phyloP scores from a whole-genome alignment of 2,113 vertebrate genomes.

The Zosterops borbonicus region DNA sequence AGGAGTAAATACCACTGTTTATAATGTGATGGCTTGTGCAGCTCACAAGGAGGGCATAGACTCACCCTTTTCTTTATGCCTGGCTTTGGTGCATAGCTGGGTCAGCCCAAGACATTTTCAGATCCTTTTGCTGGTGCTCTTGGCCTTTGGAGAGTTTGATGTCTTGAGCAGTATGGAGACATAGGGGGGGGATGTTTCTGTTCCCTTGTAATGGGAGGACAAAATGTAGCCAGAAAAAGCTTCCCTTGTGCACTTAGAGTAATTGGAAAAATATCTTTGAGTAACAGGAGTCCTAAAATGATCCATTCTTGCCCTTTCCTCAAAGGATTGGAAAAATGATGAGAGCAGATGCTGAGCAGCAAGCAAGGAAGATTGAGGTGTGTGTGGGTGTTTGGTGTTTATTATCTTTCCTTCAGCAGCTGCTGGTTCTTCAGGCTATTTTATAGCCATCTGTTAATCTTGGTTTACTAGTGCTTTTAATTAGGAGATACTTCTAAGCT shows the following conservation, averaged over 20 bases:
- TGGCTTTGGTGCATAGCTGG: background rate
- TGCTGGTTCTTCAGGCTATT: constrained; percentile 9
- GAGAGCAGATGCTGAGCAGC: background rate
- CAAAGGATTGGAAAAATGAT: background rate
- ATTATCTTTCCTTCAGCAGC: constrained; percentile 26
- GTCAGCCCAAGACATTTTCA: background rate
- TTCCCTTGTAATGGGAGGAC: background rate
- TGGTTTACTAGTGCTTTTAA: constrained; percentile 35
- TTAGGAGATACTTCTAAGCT: constrained; percentile 29
- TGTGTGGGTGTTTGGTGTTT: background rate
- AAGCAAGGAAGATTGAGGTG: background rate
- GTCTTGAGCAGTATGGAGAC: background rate
- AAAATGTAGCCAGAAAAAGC: background rate
- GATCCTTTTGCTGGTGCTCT: background rate
- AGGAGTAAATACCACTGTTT: background rate
- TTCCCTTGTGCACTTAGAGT: background rate
- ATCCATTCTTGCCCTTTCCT: background rate
- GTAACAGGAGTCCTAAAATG: background rate
- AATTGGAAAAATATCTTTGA: background rate
- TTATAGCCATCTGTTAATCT: background rate
- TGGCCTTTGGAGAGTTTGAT: background rate
- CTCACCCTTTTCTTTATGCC: background rate
- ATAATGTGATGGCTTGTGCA: no score
- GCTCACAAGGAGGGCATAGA: background rate
- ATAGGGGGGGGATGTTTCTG: accelerated